These are phyloP conservation scores for Dexiosoma caninum DNA, from an alignment of 2,888 invertebrate species.

Conservation along the genomic window DNA sequence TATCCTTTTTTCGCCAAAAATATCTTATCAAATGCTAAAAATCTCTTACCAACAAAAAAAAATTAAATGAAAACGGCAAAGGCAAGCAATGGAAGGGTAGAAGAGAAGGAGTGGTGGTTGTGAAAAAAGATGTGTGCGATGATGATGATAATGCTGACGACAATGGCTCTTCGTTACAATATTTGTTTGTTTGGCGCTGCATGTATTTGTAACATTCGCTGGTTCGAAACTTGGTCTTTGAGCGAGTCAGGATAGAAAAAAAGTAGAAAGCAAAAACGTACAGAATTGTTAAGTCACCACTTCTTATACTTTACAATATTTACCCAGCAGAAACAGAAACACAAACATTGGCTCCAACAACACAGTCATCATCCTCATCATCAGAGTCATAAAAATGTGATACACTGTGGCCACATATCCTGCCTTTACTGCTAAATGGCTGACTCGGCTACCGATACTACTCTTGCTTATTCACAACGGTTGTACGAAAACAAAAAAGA, in stretches of 20 bases:
- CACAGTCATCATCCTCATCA: slow-evolving; percentile 42
- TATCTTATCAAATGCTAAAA: slow-evolving; percentile 51
- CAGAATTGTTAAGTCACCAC: slow-evolving; percentile 56
- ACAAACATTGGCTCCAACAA: slow-evolving; percentile 31
- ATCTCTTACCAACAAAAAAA: slow-evolving; percentile 46
- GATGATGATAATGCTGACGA: slow-evolving; percentile 47
- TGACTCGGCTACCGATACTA: slow-evolving; percentile 8
- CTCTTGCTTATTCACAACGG: slow-evolving; percentile 63
- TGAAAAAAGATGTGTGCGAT: slow-evolving; percentile 53
- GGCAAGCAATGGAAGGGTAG: not conserved
- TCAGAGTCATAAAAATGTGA: slow-evolving; percentile 51
- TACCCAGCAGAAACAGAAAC: not conserved
- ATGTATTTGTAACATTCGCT: slow-evolving; percentile 14
- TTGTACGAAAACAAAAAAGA: slow-evolving; percentile 65
- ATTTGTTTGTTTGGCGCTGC: slow-evolving; percentile 16
- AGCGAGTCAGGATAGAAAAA: slow-evolving; percentile 6
- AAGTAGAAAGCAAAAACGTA: slow-evolving; percentile 8
- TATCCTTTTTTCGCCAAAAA: slow-evolving; percentile 63
- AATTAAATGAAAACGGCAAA: too few species aligned
- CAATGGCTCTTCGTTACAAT: slow-evolving; percentile 26
- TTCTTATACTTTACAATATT: slow-evolving; percentile 46
- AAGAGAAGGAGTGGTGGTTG: not conserved
- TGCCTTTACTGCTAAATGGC: slow-evolving; percentile 20
- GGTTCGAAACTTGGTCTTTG: slow-evolving; percentile 48
- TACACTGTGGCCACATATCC: slow-evolving; percentile 56